Evolutionary conservation across 2,888 invertebrate genomes (phyloP).

Genomic region (Strigamia transsilvanica): DNA sequence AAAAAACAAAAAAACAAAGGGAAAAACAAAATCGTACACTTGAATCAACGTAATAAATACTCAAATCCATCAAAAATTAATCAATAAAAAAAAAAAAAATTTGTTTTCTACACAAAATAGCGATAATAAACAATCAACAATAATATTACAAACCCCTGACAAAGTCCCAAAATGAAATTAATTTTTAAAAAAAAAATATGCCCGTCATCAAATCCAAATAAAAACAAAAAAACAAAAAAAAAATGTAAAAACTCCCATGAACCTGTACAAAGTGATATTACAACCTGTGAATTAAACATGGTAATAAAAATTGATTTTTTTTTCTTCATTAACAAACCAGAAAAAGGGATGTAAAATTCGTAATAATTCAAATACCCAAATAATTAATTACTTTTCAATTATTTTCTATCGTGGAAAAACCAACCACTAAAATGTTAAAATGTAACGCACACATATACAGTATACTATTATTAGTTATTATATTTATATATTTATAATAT

Average conservation of each 20-base stretch:
- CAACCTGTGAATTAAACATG: constrained; percentile 14
- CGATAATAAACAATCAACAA: constrained; percentile 1
- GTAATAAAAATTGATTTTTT: not conserved
- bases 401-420: constrained; percentile 12
- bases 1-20: too few relatives aligned
- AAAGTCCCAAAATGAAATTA: not conserved
- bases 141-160: not conserved
- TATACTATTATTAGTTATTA: constrained; percentile 40
- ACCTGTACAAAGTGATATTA: constrained; percentile 20
- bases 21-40: too few relatives aligned
- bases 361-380: not conserved
- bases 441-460: constrained; percentile 52
- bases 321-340: not conserved
- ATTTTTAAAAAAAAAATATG: not conserved
- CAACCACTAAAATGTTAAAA: constrained; percentile 9
- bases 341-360: not conserved
- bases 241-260: constrained; percentile 13
- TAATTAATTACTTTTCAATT: not conserved
- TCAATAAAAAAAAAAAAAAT: too few relatives aligned
- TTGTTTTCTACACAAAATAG: not conserved
- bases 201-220: too few relatives aligned
- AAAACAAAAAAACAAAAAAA: not conserved
- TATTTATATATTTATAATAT: constrained; percentile 52
- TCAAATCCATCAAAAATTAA: too few relatives aligned
- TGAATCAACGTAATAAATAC: too few relatives aligned